Evolutionary conservation across 2,113 vertebrate species (phyloP).

Genomic region (Stercorarius parasiticus): DNA sequence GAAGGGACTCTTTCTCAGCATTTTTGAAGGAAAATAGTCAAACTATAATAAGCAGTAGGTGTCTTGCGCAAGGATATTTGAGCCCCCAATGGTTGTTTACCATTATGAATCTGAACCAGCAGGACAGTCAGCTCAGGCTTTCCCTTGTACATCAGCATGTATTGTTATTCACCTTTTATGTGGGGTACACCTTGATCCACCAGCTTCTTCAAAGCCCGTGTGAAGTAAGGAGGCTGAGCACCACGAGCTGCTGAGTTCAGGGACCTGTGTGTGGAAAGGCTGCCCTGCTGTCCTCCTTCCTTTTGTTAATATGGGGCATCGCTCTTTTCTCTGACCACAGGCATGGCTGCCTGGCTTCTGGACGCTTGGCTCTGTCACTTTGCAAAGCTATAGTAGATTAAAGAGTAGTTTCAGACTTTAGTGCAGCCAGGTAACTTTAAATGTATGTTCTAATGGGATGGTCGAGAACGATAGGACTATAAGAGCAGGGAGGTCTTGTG

Average conservation of each 20-base stretch:
- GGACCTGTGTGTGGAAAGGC: neutral
- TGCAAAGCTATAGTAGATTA: neutral
- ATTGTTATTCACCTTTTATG: neutral
- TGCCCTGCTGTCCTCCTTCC: neutral
- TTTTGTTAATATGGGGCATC: neutral
- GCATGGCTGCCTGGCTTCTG: neutral
- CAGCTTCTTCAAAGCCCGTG: neutral
- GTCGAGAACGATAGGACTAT: neutral
- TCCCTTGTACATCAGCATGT: fast-evolving
- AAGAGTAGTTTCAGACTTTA: neutral
- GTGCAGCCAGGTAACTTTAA: neutral
- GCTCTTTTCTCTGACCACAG: neutral
- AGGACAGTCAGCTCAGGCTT: neutral
- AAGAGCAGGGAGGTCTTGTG: neutral
- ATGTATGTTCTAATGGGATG: neutral
- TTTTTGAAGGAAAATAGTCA: neutral
- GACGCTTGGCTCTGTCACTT: neutral
- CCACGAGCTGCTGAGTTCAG: neutral
- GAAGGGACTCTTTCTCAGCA: neutral
- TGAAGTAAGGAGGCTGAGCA: neutral
- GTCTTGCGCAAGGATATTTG: neutral
- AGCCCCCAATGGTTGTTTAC: neutral
- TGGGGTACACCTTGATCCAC: neutral
- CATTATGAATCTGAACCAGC: neutral
- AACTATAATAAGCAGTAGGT: neutral